Evolutionary conservation across 2,113 vertebrate species (phyloP), one percentile per base, ranked within the genome.

Genomic region (Gymnocephalus cernua): DNA sequence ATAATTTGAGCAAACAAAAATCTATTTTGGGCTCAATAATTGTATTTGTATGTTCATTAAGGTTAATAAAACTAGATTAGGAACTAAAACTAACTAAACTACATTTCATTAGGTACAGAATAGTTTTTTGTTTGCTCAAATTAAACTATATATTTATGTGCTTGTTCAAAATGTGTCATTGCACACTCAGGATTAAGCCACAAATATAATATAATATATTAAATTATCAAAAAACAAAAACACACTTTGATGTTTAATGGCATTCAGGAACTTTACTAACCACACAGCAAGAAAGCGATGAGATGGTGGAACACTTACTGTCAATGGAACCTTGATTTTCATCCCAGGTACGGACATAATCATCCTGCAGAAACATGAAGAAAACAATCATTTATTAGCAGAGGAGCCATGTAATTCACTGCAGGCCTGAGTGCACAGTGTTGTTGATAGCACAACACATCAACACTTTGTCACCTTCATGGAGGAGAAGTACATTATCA

Each of bases 261-360:
- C 5, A 53, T 58, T 48, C 21, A 69, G 8, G 8, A 23, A 67
- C 56, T 38, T 14, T 32, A 45, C 6, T 15, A 48, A 73, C 10
- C 25, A 63, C 15, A 57, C 13, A 29, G 2, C n/a, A 21, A 57
- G n/a, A 62, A 29, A 64, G 25, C 72, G 44, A 61, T 12, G 27
- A 62, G 12, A 44, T 29, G 23, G 15, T 38, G 21, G 23, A 23
- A 56, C 45, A 84, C 86, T 96, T 96, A 98, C 97, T 97, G 95
- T 97, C 97, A 88, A 95, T 96, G 74, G 95, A 96, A 66, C 92
- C 94, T 93, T 96, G 97, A 89, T 92, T 96, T 91, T 97, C 97
- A 91, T 97, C 97, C 96, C 96, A 97, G 91, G 96, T 96, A 88
- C 96, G 96, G 86, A 97, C 97, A 87, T 98, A 97, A 89, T 98